phyloP scores from a whole-genome alignment of 2,113 vertebrate genomes.

The Galbula dea region DNA sequence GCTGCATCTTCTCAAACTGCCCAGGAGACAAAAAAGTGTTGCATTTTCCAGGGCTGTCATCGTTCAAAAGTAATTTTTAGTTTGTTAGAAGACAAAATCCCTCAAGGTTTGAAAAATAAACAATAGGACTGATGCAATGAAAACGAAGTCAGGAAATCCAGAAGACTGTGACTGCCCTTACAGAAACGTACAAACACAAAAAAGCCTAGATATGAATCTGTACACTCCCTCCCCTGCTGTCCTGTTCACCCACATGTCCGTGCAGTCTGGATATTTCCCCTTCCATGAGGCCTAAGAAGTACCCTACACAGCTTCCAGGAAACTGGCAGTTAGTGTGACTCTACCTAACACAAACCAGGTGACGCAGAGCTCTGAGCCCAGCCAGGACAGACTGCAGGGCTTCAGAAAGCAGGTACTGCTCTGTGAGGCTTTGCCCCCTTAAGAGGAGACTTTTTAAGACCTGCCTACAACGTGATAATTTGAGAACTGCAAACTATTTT shows the following conservation, averaged over 20 bases:
- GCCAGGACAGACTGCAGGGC: background rate
- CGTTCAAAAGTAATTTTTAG: background rate
- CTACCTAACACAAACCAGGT: constrained; percentile 22
- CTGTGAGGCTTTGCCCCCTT: background rate
- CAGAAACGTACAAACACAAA: background rate
- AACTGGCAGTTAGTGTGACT: background rate
- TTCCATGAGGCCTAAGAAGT: background rate
- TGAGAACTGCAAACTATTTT: background rate
- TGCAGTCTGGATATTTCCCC: background rate
- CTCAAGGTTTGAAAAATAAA: background rate
- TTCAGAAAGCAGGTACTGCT: background rate
- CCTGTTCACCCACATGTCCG: background rate
- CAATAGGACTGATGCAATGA: background rate
- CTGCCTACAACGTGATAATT: background rate
- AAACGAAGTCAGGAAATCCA: background rate
- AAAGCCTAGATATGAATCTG: background rate
- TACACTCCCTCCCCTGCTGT: background rate
- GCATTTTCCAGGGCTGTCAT: background rate
- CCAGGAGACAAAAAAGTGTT: background rate
- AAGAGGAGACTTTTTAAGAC: background rate
- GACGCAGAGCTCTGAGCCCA: background rate
- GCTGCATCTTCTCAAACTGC: background rate
- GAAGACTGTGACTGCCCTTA: background rate
- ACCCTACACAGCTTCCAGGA: background rate
- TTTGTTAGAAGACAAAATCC: background rate